phyloP scores from a whole-genome alignment of 1,140 invertebrate genomes.

The Trachymyrmex septentrionalis region DNA sequence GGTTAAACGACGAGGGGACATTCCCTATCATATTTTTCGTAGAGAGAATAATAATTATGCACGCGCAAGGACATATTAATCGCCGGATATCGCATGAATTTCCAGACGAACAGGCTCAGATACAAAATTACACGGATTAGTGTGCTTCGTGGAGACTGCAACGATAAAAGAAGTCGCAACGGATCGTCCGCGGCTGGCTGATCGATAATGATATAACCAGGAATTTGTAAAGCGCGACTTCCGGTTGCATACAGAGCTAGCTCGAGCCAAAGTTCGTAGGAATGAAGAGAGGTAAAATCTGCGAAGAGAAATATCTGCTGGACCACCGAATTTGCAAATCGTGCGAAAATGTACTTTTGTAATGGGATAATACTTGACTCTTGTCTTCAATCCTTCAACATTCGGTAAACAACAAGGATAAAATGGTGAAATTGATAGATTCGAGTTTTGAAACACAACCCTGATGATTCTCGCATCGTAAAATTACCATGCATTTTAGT shows the following conservation, averaged over 20 bases:
- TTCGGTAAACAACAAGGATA: too few species aligned
- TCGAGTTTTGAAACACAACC: too few species aligned
- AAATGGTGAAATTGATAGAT: too few species aligned
- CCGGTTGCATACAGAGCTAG: conserved; percentile 30
- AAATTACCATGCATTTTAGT: too few species aligned
- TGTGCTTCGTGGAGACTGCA: neutral
- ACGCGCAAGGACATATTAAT: conserved; percentile 33
- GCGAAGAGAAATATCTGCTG: neutral
- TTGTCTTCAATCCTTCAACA: too few species aligned
- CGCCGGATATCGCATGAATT: conserved; percentile 20
- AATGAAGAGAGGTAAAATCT: too few species aligned
- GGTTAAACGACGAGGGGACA: neutral
- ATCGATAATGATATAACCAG: conserved; percentile 8
- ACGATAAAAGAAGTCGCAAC: conserved; percentile 26
- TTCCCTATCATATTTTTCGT: conserved; percentile 14
- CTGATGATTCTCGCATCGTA: too few species aligned
- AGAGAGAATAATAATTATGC: conserved; percentile 21
- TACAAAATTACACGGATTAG: conserved; percentile 45
- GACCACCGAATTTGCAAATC: neutral
- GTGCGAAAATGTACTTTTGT: neutral
- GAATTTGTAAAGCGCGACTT: conserved; percentile 41
- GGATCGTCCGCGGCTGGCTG: conserved; percentile 19
- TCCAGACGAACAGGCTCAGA: neutral
- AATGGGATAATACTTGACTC: too few species aligned
- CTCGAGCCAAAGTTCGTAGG: neutral